phyloP scores from a whole-genome alignment of 2,797 vertebrate genomes.

The Eospalax fontanierii region DNA sequence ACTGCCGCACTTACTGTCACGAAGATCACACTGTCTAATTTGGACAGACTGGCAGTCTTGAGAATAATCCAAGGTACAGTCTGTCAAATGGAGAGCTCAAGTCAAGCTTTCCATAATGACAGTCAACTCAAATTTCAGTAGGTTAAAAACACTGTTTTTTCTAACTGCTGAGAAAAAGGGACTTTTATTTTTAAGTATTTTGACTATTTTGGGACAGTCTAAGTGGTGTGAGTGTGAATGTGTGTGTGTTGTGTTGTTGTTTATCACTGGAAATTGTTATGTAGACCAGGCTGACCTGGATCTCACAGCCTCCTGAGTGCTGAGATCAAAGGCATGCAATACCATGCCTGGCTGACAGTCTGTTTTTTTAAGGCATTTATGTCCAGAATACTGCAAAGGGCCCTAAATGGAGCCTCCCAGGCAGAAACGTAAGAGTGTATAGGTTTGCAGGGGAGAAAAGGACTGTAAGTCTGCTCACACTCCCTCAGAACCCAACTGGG shows the following conservation, averaged over 20 bases:
- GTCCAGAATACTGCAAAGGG: neutral
- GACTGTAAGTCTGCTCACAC: neutral
- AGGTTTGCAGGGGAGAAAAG: conserved; percentile 23
- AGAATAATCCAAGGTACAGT: conserved; percentile 56
- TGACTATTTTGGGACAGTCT: neutral
- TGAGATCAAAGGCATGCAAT: too few species aligned
- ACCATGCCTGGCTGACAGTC: too few species aligned
- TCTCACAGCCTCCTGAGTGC: too few species aligned
- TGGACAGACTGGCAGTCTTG: conserved; percentile 77
- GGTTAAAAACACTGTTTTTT: neutral
- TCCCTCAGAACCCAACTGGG: conserved; percentile 30
- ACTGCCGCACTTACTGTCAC: conserved; percentile 76
- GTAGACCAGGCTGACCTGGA: too few species aligned
- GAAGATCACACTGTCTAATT: conserved; percentile 75
- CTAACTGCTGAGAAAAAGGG: neutral
- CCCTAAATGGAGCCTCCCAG: neutral
- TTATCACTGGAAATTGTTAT: too few species aligned
- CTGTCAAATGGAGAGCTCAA: neutral
- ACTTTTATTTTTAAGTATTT: neutral
- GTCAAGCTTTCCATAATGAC: neutral
- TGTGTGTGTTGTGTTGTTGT: neutral
- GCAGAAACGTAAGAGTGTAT: neutral
- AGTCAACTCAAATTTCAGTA: neutral
- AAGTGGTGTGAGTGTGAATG: neutral
- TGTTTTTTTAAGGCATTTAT: neutral